These are phyloP conservation scores for Zygaena filipendulae DNA, from an alignment of 2,888 invertebrate species.

Conservation along the genomic window DNA sequence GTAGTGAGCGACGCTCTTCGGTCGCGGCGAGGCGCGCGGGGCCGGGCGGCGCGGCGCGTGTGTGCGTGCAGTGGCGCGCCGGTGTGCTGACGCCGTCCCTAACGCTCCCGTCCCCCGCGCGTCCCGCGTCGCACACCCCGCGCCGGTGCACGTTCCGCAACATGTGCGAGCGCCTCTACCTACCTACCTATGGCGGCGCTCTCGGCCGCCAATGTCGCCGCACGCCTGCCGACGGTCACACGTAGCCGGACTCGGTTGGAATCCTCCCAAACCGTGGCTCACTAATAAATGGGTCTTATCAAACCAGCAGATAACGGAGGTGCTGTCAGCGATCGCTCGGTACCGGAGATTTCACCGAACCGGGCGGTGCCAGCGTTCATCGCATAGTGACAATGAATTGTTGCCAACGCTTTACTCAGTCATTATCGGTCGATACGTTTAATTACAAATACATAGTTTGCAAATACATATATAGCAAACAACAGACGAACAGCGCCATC, in stretches of 20 bases:
- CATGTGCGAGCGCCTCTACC: constrained; percentile 46
- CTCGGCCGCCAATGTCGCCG: constrained; percentile 28
- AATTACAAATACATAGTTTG: too few relatives aligned
- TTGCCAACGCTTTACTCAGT: constrained; percentile 17
- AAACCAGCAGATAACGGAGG: constrained; percentile 63
- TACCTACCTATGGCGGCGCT: too few relatives aligned
- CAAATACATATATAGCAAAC: too few relatives aligned
- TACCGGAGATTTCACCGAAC: constrained; percentile 57
- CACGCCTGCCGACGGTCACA: constrained; percentile 28
- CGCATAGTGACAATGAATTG: too few relatives aligned
- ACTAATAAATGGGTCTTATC: constrained; percentile 59
- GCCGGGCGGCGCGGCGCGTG: constrained; percentile 47
- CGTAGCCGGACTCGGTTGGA: constrained; percentile 33
- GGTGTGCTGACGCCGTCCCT: constrained; percentile 43
- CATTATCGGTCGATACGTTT: constrained; percentile 33
- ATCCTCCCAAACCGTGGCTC: constrained; percentile 46
- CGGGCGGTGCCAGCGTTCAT: too few relatives aligned
- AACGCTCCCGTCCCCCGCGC: constrained; percentile 31
- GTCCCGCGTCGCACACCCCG: constrained; percentile 20
- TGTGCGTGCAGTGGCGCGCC: constrained; percentile 24
- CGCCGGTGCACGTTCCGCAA: constrained; percentile 53
- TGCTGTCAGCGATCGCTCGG: constrained; percentile 58
- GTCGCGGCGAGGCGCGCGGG: constrained; percentile 46
- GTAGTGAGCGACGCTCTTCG: constrained; percentile 59
- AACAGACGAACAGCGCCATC: too few relatives aligned